Evolutionary conservation across 2,113 vertebrate species (phyloP).

Genomic region (Siphamia tubifer): DNA sequence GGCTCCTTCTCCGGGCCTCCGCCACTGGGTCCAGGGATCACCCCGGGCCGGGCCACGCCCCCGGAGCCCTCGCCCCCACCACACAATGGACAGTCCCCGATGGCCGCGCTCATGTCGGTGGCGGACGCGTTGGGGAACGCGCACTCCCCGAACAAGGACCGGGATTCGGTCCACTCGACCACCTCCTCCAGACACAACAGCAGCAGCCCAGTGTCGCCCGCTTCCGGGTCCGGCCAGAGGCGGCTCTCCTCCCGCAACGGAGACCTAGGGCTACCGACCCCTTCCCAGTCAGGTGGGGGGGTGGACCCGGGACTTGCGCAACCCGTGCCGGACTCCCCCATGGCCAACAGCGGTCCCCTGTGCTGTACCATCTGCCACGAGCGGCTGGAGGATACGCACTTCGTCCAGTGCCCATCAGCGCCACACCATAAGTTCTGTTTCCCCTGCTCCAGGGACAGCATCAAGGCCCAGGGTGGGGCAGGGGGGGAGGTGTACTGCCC

Average conservation of each 20-base stretch:
- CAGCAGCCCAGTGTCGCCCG: slow-evolving; percentile 93
- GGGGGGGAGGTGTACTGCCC: slow-evolving; percentile 97
- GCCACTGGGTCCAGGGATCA: slow-evolving; percentile 89
- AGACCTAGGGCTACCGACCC: slow-evolving; percentile 82
- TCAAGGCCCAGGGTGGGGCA: slow-evolving; percentile 97
- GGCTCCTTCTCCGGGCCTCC: no score
- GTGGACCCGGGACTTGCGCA: slow-evolving; percentile 89
- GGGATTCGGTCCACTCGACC: slow-evolving; percentile 93
- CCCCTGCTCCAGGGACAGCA: slow-evolving; percentile 97
- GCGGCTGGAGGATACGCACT: slow-evolving; percentile 97
- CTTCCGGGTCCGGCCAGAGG: slow-evolving; percentile 93
- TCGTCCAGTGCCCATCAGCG: slow-evolving; percentile 97
- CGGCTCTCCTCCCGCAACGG: slow-evolving; percentile 89
- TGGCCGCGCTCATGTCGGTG: slow-evolving; percentile 94
- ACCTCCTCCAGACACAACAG: slow-evolving; percentile 95
- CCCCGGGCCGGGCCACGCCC: slow-evolving; percentile 94
- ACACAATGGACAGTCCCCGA: slow-evolving; percentile 95
- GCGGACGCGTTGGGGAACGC: slow-evolving; percentile 94
- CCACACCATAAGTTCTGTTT: slow-evolving; percentile 98
- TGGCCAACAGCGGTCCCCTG: slow-evolving; percentile 91
- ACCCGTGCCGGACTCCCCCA: slow-evolving; percentile 95
- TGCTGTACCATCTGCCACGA: slow-evolving; percentile 97
- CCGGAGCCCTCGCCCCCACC: slow-evolving; percentile 91
- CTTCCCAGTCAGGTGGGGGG: slow-evolving; percentile 82
- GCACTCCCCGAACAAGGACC: slow-evolving; percentile 92